phyloP scores from a whole-genome alignment of 2,113 vertebrate species.

The Triplophysa tibetana region DNA sequence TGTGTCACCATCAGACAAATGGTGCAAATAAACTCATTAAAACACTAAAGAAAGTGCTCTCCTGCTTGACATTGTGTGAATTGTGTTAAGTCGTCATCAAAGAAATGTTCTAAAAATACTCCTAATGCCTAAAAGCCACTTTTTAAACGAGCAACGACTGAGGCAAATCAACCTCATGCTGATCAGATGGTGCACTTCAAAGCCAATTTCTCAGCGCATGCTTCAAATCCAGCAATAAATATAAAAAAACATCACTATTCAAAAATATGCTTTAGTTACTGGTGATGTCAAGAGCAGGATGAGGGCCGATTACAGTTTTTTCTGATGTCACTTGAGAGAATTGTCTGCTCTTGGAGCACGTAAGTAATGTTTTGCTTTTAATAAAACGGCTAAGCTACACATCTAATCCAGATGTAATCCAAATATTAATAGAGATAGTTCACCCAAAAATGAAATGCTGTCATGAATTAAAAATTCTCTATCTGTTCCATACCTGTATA shows the following conservation, averaged over 20 bases:
- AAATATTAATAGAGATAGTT: neutral
- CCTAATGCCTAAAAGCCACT: conserved; percentile 32
- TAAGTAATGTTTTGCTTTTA: neutral
- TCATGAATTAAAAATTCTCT: too few relatives aligned
- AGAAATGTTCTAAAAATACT: conserved; percentile 22
- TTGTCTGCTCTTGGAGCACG: conserved; percentile 6
- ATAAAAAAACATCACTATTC: neutral
- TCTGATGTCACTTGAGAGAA: conserved; percentile 18
- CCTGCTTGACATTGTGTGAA: conserved; percentile 2
- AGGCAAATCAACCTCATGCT: neutral
- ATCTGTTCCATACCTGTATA: too few relatives aligned
- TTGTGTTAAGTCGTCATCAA: conserved; percentile 1
- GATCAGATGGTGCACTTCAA: conserved; percentile 21
- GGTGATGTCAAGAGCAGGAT: neutral
- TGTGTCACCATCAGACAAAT: neutral
- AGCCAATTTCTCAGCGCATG: neutral
- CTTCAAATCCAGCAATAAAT: neutral
- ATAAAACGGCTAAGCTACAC: conserved; percentile 1
- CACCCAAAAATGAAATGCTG: too few relatives aligned
- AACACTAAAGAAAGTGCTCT: neutral
- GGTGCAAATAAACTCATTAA: conserved; percentile 18
- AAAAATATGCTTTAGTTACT: conserved; percentile 21
- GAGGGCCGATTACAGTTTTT: conserved; percentile 6
- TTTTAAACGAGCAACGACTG: conserved; percentile 1
- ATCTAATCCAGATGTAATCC: conserved; percentile 13